A percentile compares a stretch with the other conserved stretches of the same genome.
phyloP scores from a whole-genome alignment of 2,888 invertebrate genomes.

The Tipula confusa region DNA sequence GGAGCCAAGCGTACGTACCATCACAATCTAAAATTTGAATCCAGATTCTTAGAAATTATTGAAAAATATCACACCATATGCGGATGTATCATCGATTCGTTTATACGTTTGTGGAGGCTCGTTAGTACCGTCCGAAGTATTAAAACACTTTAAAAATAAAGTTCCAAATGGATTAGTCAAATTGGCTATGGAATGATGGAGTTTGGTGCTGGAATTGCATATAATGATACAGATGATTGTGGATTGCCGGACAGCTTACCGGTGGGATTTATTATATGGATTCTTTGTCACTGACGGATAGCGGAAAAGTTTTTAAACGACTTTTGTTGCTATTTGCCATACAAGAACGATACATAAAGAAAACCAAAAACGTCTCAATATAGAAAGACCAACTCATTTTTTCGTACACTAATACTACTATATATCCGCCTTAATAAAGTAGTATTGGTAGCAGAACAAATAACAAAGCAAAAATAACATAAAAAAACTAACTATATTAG shows the following conservation, averaged over 20 bases:
- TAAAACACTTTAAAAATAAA: not conserved
- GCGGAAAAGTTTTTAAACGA: constrained; percentile 28
- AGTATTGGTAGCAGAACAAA: too few species aligned
- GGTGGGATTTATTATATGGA: constrained; percentile 33
- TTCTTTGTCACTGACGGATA: constrained; percentile 30
- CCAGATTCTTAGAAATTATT: not conserved
- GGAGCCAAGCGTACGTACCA: not conserved
- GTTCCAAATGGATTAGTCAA: not conserved
- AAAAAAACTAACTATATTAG: too few species aligned
- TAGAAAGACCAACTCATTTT: too few species aligned
- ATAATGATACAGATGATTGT: not conserved
- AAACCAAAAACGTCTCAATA: too few species aligned
- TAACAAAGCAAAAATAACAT: too few species aligned
- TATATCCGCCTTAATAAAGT: too few species aligned
- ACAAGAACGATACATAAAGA: not conserved
- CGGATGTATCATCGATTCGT: not conserved
- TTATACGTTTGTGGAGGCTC: not conserved
- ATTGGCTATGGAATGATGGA: not conserved
- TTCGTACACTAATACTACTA: too few species aligned
- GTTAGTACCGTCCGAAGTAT: not conserved
- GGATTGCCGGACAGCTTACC: constrained; percentile 36
- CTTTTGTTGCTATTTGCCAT: not conserved
- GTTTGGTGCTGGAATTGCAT: not conserved
- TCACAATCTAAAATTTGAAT: not conserved
- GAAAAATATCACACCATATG: not conserved